Evolutionary conservation across 2,797 vertebrate genomes (phyloP), one percentile per base, ranked within the genome.

Genomic region (Zalophus californianus): DNA sequence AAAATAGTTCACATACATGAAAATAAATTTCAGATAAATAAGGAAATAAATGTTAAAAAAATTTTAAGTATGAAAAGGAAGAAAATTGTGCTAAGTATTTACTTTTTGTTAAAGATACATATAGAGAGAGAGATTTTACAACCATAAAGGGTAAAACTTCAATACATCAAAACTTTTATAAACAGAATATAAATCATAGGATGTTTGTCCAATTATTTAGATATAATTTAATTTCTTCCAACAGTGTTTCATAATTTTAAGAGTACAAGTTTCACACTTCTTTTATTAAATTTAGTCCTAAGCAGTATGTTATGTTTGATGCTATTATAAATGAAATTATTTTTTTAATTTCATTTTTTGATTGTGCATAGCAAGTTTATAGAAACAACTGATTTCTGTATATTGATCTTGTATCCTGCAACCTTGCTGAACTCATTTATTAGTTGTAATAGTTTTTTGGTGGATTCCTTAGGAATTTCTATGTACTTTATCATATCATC

Each of bases 21-120:
- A 95, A 95, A 62, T 62, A 77, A 56, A 93, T 89, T 68, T 84
- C 66, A 88, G 60, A 50, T 58, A 58, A 85, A 92, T 72, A 85
- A 85, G 58, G 32, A 92, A 70, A 23, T 35, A 96, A 60, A 58
- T 62, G 10, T 75, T 70, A 58, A 78, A 90, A 90, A 62, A 38
- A 50, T 50, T 41, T 41, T 41, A 72, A 32, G 5, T 32, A 52
- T 32, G 14, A 60, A 87, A 91, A 72, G 18, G n/a, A 79, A 93
- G 25, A 94, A 75, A 80, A 62, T 2, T 41, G 7, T 62, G 25
- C 38, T 68, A 38, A 93, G n/a, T 91, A 80, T 75, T 85, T 48
- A 85, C 23, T 56, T 89, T 86, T 27, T 35, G 38, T 90, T 60
- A 84, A 87, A 72, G 5, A 8, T 80, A 75, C 72, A 64, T 41